These are phyloP conservation scores for Chrysemys picta DNA, from an alignment of 2,113 vertebrate species.

Conservation along the genomic window DNA sequence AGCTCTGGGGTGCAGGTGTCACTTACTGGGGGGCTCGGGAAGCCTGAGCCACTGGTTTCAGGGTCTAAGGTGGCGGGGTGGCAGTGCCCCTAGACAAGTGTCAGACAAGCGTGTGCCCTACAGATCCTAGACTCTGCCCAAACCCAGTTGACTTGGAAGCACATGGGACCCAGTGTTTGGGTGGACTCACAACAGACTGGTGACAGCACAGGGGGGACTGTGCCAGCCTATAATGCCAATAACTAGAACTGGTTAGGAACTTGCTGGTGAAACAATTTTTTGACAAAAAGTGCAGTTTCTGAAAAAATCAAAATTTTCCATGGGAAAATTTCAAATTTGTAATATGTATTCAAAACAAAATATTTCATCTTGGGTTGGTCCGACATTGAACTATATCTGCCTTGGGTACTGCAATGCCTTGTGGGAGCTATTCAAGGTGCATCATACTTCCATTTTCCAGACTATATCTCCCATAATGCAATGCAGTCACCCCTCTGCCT, in stretches of 20 bases:
- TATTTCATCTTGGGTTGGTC: background rate
- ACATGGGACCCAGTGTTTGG: too few species aligned
- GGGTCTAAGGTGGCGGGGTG: too few species aligned
- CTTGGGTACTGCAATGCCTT: background rate
- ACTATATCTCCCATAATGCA: background rate
- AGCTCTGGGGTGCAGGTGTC: background rate
- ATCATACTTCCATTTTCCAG: background rate
- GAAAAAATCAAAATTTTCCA: background rate
- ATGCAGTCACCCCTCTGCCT: background rate
- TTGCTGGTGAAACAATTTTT: background rate
- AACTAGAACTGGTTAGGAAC: background rate
- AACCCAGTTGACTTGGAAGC: too few species aligned
- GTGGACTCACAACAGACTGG: too few species aligned
- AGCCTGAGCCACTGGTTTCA: too few species aligned
- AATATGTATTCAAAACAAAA: background rate
- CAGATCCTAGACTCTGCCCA: too few species aligned
- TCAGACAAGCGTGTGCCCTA: too few species aligned
- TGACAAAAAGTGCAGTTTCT: background rate
- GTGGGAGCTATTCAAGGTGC: background rate
- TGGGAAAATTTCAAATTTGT: background rate
- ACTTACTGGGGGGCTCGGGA: too few species aligned
- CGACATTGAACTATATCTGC: background rate
- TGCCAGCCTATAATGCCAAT: too few species aligned
- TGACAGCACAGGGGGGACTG: too few species aligned
- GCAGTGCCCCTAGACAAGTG: too few species aligned